phyloP scores from a whole-genome alignment of 2,888 invertebrate genomes.

The Pterobdella sp. region DNA sequence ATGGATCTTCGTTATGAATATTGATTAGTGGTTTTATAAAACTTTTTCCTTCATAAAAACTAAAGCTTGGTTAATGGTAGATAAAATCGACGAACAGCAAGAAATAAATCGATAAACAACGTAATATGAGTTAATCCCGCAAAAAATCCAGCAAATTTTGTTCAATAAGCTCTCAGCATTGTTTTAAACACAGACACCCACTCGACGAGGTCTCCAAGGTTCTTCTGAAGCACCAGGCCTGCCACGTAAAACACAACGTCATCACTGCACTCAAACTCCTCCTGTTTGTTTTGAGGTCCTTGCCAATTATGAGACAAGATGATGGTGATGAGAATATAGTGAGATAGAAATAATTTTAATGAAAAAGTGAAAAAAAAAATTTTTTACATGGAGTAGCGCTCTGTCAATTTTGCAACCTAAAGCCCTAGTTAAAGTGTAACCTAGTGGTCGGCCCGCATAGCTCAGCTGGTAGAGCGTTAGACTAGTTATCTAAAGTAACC shows the following conservation, averaged over 20 bases:
- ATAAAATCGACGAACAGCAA: too few relatives aligned
- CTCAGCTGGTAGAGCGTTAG: too few relatives aligned
- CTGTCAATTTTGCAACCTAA: too few relatives aligned
- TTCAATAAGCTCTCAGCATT: neutral
- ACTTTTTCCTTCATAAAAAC: neutral
- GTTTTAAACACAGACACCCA: constrained; percentile 35
- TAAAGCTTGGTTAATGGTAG: neutral
- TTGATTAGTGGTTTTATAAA: neutral
- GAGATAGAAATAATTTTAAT: neutral
- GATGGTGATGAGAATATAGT: neutral
- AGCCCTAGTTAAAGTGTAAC: too few relatives aligned
- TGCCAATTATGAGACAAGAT: neutral
- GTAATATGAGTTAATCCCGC: too few relatives aligned
- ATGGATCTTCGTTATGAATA: neutral
- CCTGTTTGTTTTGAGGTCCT: constrained; percentile 43
- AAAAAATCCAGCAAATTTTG: neutral
- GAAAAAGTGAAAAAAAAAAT: neutral
- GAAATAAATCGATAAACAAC: too few relatives aligned
- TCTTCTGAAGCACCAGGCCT: constrained; percentile 53
- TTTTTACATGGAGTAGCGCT: too few relatives aligned
- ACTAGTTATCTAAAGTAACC: too few relatives aligned
- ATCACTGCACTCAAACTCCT: constrained; percentile 53
- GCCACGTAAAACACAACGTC: constrained; percentile 54
- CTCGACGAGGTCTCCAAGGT: constrained; percentile 50
- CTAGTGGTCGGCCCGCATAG: too few relatives aligned